Base-by-base conservation (phyloP, 2,888 invertebrate species). In the Erebia aethiops region DNA sequence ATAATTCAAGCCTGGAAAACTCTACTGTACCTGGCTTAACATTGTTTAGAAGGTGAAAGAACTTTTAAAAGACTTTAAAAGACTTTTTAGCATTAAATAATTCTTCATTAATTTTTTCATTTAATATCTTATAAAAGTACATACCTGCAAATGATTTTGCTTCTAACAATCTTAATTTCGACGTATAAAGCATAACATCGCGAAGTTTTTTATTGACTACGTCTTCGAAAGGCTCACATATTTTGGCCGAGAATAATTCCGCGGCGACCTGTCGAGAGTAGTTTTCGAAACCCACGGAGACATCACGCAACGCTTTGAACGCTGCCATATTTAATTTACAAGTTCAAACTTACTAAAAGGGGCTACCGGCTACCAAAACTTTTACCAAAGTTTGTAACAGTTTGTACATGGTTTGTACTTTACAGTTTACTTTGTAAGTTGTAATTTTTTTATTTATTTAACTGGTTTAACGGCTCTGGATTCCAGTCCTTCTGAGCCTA, bases 101-200 rank as follows among this genome's bases (percentile, higher is more conserved):
- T 10, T 10, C n/a, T 54, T 1, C 9, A n/a, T n/a, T n/a, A n/a
- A n/a, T n/a, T n/a, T n/a, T n/a, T n/a, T n/a, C n/a, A n/a, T n/a
- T n/a, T n/a, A n/a, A n/a, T 18, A 10, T 9, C n/a, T 41, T 35
- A 8, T 60, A 13, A n/a, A 9, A 43, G 61, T 49, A 85, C 86
- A 85, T 77, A 91, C 92, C 75, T 18, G 87, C 78, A 58, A 83
- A 14, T 52, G 84, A 74, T 75, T 87, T 88, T 0, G 89, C 92
- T 49, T 82, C 83, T 61, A 92, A 77, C 26, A 92, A 78, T 63
- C 85, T 86, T 11, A 89, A 75, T 82, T 92, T 92, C 0, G 91
- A 85, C 1, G 83, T 85, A 70, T 84, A 82, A 8, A 91, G 75
- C 1, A 79, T 77, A 51, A 89, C 74, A 77, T 89, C 87, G 18